phyloP scores from a whole-genome alignment of 2,888 invertebrate genomes.

The Eugnorisma glareosa region DNA sequence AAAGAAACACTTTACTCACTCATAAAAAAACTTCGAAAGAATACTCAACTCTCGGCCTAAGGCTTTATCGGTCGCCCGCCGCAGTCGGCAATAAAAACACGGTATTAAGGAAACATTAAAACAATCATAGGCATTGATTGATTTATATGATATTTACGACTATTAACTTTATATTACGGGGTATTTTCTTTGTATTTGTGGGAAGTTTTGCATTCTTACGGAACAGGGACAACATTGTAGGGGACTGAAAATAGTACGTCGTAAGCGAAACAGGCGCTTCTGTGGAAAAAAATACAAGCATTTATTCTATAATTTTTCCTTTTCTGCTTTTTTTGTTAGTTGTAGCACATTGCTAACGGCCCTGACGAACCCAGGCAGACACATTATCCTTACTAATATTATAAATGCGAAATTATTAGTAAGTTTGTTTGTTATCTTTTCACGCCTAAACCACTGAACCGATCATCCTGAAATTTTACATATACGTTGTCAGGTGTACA shows the following conservation, averaged over 20 bases:
- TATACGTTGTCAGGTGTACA: too few species aligned
- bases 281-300: background rate
- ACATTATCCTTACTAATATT: too few species aligned
- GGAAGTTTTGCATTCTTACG: background rate
- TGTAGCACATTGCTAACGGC: too few species aligned
- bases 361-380: too few species aligned
- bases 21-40: constrained; percentile 1
- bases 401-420: too few species aligned
- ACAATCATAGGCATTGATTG: constrained; percentile 69
- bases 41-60: constrained; percentile 35
- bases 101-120: constrained; percentile 66
- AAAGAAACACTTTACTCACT: background rate
- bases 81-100: constrained; percentile 54
- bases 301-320: too few species aligned
- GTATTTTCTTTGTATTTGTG: constrained; percentile 22
- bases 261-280: background rate
- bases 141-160: constrained; percentile 61
- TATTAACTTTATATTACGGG: constrained; percentile 26
- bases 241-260: background rate
- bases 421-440: too few species aligned
- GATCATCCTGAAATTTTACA: too few species aligned
- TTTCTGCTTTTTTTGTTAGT: too few species aligned
- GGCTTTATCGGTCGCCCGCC: constrained; percentile 33
- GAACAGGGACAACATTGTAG: background rate
- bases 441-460: too few species aligned